Base-by-base conservation (phyloP, 2,113 vertebrate genomes). In the Salvelinus namaycush region DNA sequence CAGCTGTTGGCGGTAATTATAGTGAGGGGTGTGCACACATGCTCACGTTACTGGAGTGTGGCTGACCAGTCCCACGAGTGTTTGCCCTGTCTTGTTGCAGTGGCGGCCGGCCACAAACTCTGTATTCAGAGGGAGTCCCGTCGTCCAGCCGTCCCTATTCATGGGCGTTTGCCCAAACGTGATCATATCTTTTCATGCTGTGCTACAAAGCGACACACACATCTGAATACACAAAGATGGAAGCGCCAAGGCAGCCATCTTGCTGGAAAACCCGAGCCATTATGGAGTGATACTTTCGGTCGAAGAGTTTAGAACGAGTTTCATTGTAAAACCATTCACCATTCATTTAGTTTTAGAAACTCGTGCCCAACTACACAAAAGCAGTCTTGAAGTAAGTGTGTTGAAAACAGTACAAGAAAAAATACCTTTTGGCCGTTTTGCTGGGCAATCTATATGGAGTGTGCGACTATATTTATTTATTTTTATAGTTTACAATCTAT, bases 161-260 rank as follows among this genome's bases (percentile, higher is more conserved):
- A 88, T 70, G 79, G 75, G 68, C 76, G 77, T 87, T 89, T 81
- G 83, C 81, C 78, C 71, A 77, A 87, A 91, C 78, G 75, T 87
- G 88, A 86, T 88, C 78, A 73, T 76, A 79, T 81, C 84, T 87
- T 90, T 90, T 86, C 86, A 90, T 57, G 83, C 83, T 86, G 86
- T 79, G 82, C 80, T 86, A 73, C 77, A 81, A 84, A 85, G 81
- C 77, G 80, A 81, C 85, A 79, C 31, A 44, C 9, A 80, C 39
- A 79, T 87, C 80, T 89, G 85, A 89, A 89, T 80, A 73, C 31
- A 77, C 81, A 85, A 76, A 84, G 69, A 85, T 82, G 76, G 75
- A 74, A 60, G 73, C 73, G 66, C 67, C 22, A n/a, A 80, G 77
- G 73, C 76, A 81, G 79, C 81, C 80, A 85, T 83, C 81, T 83